phyloP scores from a whole-genome alignment of 2,888 invertebrate genomes.

The Capitulum mitella region DNA sequence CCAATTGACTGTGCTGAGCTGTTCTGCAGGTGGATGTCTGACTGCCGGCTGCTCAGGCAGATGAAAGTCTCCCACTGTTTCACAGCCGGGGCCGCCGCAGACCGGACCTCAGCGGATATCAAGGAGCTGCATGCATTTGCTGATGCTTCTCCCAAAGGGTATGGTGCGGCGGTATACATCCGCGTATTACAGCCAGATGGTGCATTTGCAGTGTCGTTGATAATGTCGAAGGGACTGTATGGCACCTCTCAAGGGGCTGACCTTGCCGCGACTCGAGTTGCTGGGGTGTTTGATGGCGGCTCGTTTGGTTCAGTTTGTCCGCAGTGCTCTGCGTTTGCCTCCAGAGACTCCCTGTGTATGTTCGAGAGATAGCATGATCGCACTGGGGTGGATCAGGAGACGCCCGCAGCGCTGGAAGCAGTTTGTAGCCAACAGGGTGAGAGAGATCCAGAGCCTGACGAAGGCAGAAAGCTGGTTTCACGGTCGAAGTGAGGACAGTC shows the following conservation, averaged over 20 bases:
- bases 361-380: neutral
- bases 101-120: neutral
- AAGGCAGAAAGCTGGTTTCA: neutral
- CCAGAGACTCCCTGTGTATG: neutral
- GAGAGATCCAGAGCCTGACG: neutral
- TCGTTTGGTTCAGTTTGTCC: neutral
- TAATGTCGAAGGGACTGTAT: neutral
- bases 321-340: neutral
- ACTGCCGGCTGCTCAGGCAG: neutral
- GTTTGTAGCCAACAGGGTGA: neutral
- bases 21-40: neutral
- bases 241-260: neutral
- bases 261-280: neutral
- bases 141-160: neutral
- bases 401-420: neutral
- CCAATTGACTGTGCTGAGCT: neutral
- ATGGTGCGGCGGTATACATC: neutral
- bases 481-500: neutral
- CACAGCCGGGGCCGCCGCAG: neutral
- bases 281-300: neutral
- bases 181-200: neutral
- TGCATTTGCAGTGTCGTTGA: neutral
- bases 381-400: neutral
- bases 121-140: neutral
- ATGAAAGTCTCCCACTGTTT: neutral